phyloP scores from a whole-genome alignment of 2,113 vertebrate genomes.

The Podarcis muralis region DNA sequence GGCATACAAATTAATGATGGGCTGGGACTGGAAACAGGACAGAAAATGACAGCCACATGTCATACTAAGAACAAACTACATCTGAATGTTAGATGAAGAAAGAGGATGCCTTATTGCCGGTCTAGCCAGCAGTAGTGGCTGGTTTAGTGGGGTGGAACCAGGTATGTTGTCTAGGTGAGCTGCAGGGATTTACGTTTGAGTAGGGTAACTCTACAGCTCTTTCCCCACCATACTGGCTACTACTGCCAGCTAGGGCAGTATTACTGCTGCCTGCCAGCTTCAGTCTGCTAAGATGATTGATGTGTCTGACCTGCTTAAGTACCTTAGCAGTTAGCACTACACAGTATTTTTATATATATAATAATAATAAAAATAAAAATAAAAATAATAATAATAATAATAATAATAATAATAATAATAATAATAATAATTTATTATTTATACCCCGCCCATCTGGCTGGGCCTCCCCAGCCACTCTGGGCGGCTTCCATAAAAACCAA shows the following conservation, averaged over 20 bases:
- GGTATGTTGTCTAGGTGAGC: no score
- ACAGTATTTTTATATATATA: background rate
- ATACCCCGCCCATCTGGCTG: no score
- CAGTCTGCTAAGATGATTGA: slow-evolving; percentile 5
- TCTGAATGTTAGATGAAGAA: background rate
- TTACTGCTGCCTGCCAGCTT: background rate
- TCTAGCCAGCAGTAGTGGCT: no score
- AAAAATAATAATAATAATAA: no score
- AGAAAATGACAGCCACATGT: background rate
- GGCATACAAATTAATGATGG: background rate
- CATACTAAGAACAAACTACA: background rate
- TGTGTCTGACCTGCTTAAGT: background rate
- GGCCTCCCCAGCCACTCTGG: no score
- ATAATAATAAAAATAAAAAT: no score
- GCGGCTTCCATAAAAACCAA: no score
- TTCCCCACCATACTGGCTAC: background rate
- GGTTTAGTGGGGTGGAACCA: no score
- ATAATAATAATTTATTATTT: no score
- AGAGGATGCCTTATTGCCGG: background rate
- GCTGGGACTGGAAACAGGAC: background rate
- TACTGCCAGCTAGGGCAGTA: background rate
- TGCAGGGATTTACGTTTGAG: no score
- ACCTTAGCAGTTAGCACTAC: background rate
- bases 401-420: no score
- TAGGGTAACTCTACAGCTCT: no score